Evolutionary conservation across 2,113 vertebrate species (phyloP).

Genomic region (Argyrosomus japonicus): DNA sequence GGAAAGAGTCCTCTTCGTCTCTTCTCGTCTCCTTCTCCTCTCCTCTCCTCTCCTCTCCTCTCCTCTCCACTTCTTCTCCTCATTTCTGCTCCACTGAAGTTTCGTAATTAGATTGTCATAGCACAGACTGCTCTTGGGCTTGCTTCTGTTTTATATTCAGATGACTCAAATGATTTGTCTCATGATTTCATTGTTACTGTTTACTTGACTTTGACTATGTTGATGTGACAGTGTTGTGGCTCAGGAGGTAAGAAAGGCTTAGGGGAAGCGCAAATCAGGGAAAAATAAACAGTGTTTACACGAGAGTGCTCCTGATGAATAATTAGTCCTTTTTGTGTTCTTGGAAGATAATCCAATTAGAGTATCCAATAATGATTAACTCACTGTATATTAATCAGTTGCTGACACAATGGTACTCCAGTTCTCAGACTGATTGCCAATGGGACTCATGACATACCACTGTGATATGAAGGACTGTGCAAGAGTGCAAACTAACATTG

Average conservation of each 20-base stretch:
- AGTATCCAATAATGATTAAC: conserved; percentile 73
- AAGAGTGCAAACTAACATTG: conserved; percentile 3
- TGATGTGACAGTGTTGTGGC: conserved; percentile 67
- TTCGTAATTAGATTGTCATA: conserved; percentile 77
- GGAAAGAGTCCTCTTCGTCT: conserved; percentile 19
- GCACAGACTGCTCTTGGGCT: conserved; percentile 66
- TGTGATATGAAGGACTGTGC: conserved; percentile 20
- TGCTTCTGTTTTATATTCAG: conserved; percentile 73
- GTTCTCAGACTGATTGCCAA: conserved; percentile 54
- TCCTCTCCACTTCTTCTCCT: conserved; percentile 16
- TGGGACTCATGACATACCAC: conserved; percentile 42
- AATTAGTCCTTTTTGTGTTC: conserved; percentile 77
- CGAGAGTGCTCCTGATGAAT: conserved; percentile 67
- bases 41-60: conserved; percentile 9
- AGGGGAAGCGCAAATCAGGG: conserved; percentile 60
- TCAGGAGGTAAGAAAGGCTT: conserved; percentile 71
- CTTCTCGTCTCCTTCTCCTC: not conserved
- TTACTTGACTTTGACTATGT: conserved; percentile 74
- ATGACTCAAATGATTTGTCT: conserved; percentile 76
- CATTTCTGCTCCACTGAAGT: conserved; percentile 65
- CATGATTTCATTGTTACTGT: conserved; percentile 73
- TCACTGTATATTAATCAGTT: conserved; percentile 70
- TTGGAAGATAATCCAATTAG: conserved; percentile 78
- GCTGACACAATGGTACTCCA: conserved; percentile 53
- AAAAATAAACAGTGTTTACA: conserved; percentile 69